These are phyloP conservation scores for Microtus oregoni DNA, from an alignment of 2,113 vertebrate genomes.

Conservation along the genomic window DNA sequence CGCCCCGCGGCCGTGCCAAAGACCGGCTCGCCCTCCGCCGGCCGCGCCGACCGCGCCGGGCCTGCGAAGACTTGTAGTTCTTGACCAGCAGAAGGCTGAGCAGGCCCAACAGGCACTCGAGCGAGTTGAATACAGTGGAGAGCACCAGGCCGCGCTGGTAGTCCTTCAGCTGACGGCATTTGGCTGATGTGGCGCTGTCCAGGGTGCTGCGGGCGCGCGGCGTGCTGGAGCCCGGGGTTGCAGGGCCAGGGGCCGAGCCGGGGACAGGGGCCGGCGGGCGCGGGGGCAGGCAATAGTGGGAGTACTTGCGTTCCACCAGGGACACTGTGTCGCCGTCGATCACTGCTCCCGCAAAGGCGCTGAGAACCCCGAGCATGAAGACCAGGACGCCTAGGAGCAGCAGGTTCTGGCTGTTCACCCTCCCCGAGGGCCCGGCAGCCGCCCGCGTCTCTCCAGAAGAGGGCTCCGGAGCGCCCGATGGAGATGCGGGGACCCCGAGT, in stretches of 20 bases:
- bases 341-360: slow-evolving; percentile 96
- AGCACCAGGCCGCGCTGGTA: slow-evolving; percentile 94
- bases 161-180: slow-evolving; percentile 93
- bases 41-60: slow-evolving; percentile 87
- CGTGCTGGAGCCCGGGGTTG: slow-evolving; percentile 66
- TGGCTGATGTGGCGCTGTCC: slow-evolving; percentile 82
- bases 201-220: slow-evolving; percentile 66
- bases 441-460: slow-evolving; percentile 60
- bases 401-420: slow-evolving; percentile 92
- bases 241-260: slow-evolving; percentile 48
- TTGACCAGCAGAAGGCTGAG: slow-evolving; percentile 93
- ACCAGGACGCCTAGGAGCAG: slow-evolving; percentile 94
- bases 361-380: slow-evolving; percentile 95
- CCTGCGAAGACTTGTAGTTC: slow-evolving; percentile 92
- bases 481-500: slow-evolving; percentile 82
- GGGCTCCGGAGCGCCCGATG: not conserved
- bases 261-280: slow-evolving; percentile 65
- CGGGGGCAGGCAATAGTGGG: slow-evolving; percentile 92
- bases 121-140: slow-evolving; percentile 95
- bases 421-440: slow-evolving; percentile 82
- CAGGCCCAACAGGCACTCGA: slow-evolving; percentile 95
- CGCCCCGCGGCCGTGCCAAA: slow-evolving; percentile 66
- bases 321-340: slow-evolving; percentile 97
- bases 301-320: slow-evolving; percentile 95
- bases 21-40: slow-evolving; percentile 85